These are phyloP conservation scores for Drosophila trapezifrons DNA, from an alignment of 1,140 invertebrate species.

Conservation along the genomic window DNA sequence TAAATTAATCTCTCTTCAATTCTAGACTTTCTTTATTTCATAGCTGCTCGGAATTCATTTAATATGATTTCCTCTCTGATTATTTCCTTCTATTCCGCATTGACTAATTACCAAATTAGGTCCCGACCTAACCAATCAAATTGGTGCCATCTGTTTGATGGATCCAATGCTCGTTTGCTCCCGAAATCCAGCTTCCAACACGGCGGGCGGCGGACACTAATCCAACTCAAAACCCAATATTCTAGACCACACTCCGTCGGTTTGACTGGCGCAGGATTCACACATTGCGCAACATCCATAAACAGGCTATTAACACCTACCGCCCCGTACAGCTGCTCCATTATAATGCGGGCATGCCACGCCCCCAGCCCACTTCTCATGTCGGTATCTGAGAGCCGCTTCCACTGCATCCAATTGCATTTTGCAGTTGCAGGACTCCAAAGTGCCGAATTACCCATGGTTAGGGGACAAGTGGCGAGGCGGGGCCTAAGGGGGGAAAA, in stretches of 20 bases:
- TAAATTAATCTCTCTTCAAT: no score
- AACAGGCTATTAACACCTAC: slow-evolving; percentile 72
- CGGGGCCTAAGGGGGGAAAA: slow-evolving; percentile 22
- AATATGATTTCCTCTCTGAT: neutral
- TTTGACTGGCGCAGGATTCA: slow-evolving; percentile 28
- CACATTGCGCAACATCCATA: slow-evolving; percentile 49
- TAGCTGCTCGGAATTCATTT: neutral
- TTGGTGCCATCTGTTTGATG: slow-evolving; percentile 6
- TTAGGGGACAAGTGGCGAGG: neutral
- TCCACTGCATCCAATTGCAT: slow-evolving; percentile 46
- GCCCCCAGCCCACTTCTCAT: neutral
- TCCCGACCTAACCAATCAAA: slow-evolving; percentile 10
- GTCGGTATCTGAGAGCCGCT: neutral
- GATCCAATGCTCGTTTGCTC: slow-evolving; percentile 5
- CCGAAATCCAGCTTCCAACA: neutral
- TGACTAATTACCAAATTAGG: slow-evolving; percentile 9
- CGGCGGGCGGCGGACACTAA: slow-evolving; percentile 1
- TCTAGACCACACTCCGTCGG: slow-evolving; percentile 23
- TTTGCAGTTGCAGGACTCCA: slow-evolving; percentile 53
- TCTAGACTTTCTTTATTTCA: no score
- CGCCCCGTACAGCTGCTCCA: slow-evolving; percentile 19
- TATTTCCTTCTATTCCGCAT: neutral
- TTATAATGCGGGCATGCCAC: slow-evolving; percentile 26
- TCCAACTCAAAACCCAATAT: slow-evolving; percentile 26
- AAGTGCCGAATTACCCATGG: slow-evolving; percentile 55